Evolutionary conservation across 2,888 invertebrate genomes (phyloP).

Genomic region (Galerucella pusilla): DNA sequence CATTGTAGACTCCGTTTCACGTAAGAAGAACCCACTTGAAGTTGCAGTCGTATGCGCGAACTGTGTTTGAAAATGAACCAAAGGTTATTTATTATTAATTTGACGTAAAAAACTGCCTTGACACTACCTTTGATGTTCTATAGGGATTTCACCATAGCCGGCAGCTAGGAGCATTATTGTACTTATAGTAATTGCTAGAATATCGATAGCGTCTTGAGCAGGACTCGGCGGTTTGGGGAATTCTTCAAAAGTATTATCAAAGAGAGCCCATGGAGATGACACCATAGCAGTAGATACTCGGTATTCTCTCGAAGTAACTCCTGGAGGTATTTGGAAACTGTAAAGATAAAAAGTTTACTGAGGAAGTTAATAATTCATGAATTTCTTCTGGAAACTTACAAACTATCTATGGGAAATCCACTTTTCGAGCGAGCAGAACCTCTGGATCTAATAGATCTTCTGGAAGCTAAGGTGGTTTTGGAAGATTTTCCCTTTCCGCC

Average conservation of each 20-base stretch:
- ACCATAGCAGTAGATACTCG: constrained; percentile 33
- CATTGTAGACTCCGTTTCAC: too few species aligned
- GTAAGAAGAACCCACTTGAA: too few species aligned
- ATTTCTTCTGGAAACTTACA: not conserved
- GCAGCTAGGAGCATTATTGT: constrained; percentile 43
- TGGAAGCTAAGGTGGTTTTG: constrained; percentile 24
- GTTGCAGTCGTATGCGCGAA: too few species aligned
- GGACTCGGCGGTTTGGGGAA: constrained; percentile 27
- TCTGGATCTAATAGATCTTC: constrained; percentile 27
- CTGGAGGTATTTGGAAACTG: constrained; percentile 26
- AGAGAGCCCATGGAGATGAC: constrained; percentile 36
- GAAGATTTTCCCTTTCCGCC: constrained; percentile 6
- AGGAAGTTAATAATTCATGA: not conserved
- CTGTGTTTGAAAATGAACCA: too few species aligned
- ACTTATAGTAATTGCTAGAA: constrained; percentile 40
- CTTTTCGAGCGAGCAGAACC: constrained; percentile 3
- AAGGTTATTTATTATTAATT: not conserved
- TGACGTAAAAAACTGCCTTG: not conserved
- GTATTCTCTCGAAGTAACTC: constrained; percentile 27
- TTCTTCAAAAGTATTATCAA: constrained; percentile 29
- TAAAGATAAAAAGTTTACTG: not conserved
- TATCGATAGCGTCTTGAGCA: constrained; percentile 52
- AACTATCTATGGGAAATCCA: constrained; percentile 2
- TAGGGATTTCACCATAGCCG: constrained; percentile 33
- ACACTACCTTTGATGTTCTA: constrained; percentile 29